phyloP scores from a whole-genome alignment of 2,888 invertebrate genomes.

The Laothoe populi region DNA sequence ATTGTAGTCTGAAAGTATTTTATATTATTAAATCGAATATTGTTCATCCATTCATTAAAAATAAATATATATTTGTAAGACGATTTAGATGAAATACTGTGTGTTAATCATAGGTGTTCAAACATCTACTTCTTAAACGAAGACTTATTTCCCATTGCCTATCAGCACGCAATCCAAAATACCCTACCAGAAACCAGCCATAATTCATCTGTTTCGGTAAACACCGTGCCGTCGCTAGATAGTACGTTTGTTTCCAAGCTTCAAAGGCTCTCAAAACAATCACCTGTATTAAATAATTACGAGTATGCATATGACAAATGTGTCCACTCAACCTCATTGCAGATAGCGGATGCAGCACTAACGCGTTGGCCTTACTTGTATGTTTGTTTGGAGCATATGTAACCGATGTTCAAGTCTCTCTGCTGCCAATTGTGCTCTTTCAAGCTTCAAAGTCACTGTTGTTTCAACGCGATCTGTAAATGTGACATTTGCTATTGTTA shows the following conservation, averaged over 20 bases:
- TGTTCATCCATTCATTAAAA: not conserved
- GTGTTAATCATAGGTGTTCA: not conserved
- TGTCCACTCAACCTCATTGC: conserved; percentile 2
- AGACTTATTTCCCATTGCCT: not conserved
- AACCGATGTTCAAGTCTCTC: conserved; percentile 76
- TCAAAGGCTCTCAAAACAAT: conserved; percentile 12
- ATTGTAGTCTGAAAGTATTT: conserved; percentile 69
- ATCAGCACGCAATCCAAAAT: not conserved
- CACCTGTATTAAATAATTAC: conserved; percentile 5
- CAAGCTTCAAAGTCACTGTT: conserved; percentile 73
- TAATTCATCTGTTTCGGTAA: not conserved
- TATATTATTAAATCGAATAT: not conserved
- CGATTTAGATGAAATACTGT: not conserved
- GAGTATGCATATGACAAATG: not conserved
- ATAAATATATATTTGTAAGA: not conserved
- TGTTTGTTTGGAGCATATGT: conserved; percentile 75
- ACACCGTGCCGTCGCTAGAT: conserved; percentile 2
- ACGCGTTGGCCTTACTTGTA: conserved; percentile 59
- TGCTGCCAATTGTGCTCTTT: conserved; percentile 79
- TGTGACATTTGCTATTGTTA: not conserved
- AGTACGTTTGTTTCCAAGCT: conserved; percentile 4
- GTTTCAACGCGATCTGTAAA: conserved; percentile 78
- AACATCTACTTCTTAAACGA: not conserved
- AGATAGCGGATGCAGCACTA: conserved; percentile 21
- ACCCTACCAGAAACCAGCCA: not conserved